Evolutionary conservation across 2,113 vertebrate genomes (phyloP).

Genomic region (Labeo catla): DNA sequence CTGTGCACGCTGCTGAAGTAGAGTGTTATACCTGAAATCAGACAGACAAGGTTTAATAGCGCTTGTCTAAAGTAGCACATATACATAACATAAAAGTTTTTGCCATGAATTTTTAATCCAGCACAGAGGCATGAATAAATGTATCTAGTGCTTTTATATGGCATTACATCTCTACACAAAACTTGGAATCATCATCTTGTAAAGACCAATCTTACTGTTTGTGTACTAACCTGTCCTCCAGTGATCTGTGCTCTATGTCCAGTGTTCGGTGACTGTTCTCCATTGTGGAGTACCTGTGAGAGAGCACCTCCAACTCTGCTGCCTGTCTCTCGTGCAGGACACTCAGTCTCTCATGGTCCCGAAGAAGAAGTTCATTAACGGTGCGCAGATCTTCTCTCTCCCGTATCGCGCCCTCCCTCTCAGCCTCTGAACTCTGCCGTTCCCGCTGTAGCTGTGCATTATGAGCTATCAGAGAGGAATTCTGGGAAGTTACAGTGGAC

Average conservation of each 20-base stretch:
- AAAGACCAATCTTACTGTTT: neutral
- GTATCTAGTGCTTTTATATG: neutral
- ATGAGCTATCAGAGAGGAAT: constrained; percentile 90
- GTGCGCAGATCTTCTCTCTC: constrained; percentile 90
- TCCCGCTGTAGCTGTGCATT: constrained; percentile 91
- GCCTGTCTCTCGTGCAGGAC: constrained; percentile 94
- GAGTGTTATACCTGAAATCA: constrained; percentile 85
- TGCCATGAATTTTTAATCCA: neutral
- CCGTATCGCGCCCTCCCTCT: constrained; percentile 83
- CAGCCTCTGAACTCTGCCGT: constrained; percentile 88
- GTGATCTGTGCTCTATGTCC: constrained; percentile 91
- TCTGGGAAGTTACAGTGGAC: constrained; percentile 90
- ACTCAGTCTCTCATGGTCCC: constrained; percentile 93
- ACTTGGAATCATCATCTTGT: neutral
- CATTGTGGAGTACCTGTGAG: constrained; percentile 89
- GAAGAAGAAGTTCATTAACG: constrained; percentile 88
- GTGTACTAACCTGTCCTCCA: constrained; percentile 87
- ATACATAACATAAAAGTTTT: neutral
- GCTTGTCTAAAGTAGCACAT: neutral
- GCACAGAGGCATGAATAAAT: neutral
- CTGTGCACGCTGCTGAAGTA: constrained; percentile 91
- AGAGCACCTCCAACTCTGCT: constrained; percentile 88
- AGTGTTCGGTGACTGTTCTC: constrained; percentile 91
- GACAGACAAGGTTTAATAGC: neutral
- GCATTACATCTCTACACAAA: neutral